Percentiles rank a stretch among this genome's conserved stretches.
phyloP scores from a whole-genome alignment of 2,888 invertebrate genomes.

The Acleris emargana region DNA sequence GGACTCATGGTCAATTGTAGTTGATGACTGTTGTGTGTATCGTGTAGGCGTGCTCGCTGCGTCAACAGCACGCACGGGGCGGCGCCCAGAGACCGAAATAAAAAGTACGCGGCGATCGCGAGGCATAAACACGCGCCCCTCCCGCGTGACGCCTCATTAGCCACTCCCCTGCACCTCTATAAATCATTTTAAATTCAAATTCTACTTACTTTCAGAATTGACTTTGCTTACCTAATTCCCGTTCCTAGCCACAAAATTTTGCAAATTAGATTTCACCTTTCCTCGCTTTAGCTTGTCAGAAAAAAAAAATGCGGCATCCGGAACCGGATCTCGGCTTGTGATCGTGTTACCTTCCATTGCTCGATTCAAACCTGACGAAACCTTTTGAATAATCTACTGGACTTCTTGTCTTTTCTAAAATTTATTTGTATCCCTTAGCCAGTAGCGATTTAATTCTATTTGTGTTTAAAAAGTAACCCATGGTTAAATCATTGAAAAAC shows the following conservation, averaged over 20 bases:
- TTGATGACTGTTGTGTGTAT: conserved; percentile 37
- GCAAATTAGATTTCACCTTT: conserved; percentile 79
- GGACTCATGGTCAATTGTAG: conserved; percentile 15
- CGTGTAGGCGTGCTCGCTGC: conserved; percentile 61
- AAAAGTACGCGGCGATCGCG: conserved; percentile 63
- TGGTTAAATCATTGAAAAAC: no score
- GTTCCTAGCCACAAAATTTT: conserved; percentile 72
- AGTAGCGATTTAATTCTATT: not conserved
- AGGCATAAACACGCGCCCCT: conserved; percentile 79
- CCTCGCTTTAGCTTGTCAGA: conserved; percentile 57
- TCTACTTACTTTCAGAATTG: conserved; percentile 81
- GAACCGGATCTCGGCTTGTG: conserved; percentile 56
- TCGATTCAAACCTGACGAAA: conserved; percentile 46
- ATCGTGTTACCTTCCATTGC: conserved; percentile 56
- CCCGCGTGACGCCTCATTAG: conserved; percentile 82
- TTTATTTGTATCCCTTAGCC: conserved; percentile 9
- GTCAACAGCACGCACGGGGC: conserved; percentile 54
- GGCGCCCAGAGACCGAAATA: conserved; percentile 66
- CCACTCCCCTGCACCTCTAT: conserved; percentile 79
- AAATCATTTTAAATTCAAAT: conserved; percentile 84
- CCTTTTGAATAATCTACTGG: conserved; percentile 48
- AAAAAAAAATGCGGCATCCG: conserved; percentile 68
- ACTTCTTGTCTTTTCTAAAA: conserved; percentile 30
- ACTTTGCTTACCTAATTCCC: conserved; percentile 80
- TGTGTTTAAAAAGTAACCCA: no score